A percentile compares a stretch with the other conserved stretches of the same genome.
Conservation (phyloP, 2,797 vertebrate genomes). For the Rhabdomys pumilio region DNA sequence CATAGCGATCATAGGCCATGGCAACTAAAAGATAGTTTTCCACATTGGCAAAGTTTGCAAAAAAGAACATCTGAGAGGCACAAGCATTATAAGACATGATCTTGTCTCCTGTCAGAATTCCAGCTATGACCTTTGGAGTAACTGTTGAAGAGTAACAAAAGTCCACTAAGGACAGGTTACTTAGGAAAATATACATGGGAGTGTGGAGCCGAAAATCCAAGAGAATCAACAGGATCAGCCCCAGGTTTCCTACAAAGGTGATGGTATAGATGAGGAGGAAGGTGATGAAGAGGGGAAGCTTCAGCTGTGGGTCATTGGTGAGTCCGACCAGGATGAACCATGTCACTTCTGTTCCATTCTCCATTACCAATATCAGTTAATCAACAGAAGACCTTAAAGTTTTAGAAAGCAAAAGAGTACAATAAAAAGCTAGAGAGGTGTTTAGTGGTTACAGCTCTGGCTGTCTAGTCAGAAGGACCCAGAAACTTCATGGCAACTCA, state of each 20-base stretch:
- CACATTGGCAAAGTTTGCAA: not conserved
- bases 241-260: slow-evolving; percentile 1
- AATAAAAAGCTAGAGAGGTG: too few species aligned
- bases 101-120: not conserved
- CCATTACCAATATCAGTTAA: not conserved
- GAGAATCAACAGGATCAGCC: not conserved
- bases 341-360: not conserved
- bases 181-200: not conserved
- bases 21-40: not conserved
- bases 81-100: slow-evolving; percentile 29
- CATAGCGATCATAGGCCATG: not conserved
- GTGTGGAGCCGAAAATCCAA: not conserved
- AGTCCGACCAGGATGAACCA: not conserved
- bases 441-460: not conserved
- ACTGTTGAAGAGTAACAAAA: slow-evolving; percentile 26
- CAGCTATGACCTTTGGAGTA: not conserved
- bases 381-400: too few species aligned
- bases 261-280: slow-evolving; percentile 25
- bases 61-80: slow-evolving; percentile 40
- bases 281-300: not conserved
- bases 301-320: not conserved
- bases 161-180: not conserved
- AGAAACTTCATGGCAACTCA: not conserved
- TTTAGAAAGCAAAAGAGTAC: too few species aligned
- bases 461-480: not conserved